Percentiles rank a stretch among this genome's conserved stretches.
phyloP scores from a whole-genome alignment of 2,797 vertebrate genomes.

The Macroramphosus scolopax region DNA sequence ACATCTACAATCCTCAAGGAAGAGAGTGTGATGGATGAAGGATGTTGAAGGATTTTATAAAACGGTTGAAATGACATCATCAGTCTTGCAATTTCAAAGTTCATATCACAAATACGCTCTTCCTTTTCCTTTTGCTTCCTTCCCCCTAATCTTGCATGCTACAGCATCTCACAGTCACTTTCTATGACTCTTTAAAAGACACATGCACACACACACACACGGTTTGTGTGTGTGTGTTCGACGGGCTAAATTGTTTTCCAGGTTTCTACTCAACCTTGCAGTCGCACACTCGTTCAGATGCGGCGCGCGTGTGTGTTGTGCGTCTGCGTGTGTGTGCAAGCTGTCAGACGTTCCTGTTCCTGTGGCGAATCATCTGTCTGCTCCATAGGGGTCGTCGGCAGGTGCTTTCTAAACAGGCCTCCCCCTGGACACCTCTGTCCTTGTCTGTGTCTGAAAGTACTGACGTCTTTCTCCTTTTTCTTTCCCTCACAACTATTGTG shows the following conservation, averaged over 20 bases:
- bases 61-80: too few species aligned
- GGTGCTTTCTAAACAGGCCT: too few species aligned
- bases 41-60: not conserved
- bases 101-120: too few species aligned
- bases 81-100: too few species aligned
- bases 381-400: too few species aligned
- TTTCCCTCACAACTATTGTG: too few species aligned
- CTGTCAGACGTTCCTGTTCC: slow-evolving; percentile 47
- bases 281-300: slow-evolving; percentile 36
- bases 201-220: slow-evolving; percentile 2
- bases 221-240: slow-evolving; percentile 19
- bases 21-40: not conserved
- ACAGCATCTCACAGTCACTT: slow-evolving; percentile 15
- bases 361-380: slow-evolving; percentile 58
- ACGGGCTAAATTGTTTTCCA: slow-evolving; percentile 54
- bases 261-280: slow-evolving; percentile 38
- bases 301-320: not conserved
- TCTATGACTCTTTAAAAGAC: slow-evolving; percentile 8
- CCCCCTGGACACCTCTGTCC: too few species aligned
- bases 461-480: too few species aligned
- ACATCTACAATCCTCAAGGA: not conserved
- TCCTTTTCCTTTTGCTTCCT: too few species aligned
- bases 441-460: too few species aligned
- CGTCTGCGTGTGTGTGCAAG: slow-evolving; percentile 3
- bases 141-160: slow-evolving; percentile 15